A percentile compares a stretch with the other conserved stretches of the same genome.
Conservation (phyloP, 2,888 invertebrate genomes). For the Anticlea derivata region DNA sequence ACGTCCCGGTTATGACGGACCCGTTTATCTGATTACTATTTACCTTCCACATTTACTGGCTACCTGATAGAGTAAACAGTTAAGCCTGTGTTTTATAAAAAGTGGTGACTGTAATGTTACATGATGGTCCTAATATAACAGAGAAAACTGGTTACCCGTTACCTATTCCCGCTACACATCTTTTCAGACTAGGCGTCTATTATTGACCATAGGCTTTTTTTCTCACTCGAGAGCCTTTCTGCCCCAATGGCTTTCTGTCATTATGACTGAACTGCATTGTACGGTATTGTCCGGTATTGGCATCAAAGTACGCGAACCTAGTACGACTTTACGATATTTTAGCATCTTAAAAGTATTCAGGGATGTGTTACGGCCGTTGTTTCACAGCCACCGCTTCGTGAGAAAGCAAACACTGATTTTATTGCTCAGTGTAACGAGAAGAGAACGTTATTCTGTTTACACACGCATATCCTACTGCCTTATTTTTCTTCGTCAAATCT, state of each 20-base stretch:
- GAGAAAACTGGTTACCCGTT: no score
- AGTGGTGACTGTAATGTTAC: background rate
- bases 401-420: background rate
- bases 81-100: background rate
- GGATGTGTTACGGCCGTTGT: background rate
- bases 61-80: constrained; percentile 8
- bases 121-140: background rate
- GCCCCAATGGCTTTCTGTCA: no score
- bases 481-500: constrained; percentile 8
- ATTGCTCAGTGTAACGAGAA: constrained; percentile 15
- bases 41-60: constrained; percentile 2
- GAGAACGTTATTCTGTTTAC: constrained; percentile 7
- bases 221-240: no score
- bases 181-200: no score
- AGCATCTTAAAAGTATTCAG: no score
- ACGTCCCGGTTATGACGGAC: constrained; percentile 4
- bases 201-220: no score
- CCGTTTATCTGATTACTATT: constrained; percentile 11
- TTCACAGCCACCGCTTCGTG: background rate
- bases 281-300: no score
- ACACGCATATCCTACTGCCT: constrained; percentile 13
- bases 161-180: no score
- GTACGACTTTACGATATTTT: no score
- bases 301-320: no score
- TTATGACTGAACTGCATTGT: no score